Conservation (phyloP, 2,113 vertebrate genomes). For the Eidolon helvum region DNA sequence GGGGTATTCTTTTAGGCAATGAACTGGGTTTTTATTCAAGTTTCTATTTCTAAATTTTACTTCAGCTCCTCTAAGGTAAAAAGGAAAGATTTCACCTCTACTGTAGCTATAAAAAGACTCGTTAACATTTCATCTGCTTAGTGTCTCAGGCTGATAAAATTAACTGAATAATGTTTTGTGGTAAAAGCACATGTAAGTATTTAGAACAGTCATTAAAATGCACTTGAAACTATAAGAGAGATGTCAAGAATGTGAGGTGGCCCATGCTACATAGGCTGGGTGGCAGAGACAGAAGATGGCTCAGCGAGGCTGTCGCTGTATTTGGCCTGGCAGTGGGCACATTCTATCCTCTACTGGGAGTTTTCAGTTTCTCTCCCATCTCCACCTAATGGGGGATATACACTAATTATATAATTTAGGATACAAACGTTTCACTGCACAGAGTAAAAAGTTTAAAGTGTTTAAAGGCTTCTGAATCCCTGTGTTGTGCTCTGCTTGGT, state of each 20-base stretch:
- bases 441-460: not conserved
- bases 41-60: not conserved
- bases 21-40: not conserved
- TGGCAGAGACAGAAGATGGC: not conserved
- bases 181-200: not conserved
- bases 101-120: not conserved
- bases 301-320: not conserved
- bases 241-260: not conserved
- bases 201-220: slow-evolving; percentile 13
- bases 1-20: not conserved
- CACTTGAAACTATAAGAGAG: not conserved
- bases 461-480: not conserved
- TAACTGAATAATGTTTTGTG: not conserved
- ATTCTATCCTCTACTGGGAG: not conserved
- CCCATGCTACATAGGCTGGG: not conserved
- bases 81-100: not conserved
- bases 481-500: not conserved
- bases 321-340: not conserved
- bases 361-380: not conserved
- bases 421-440: not conserved
- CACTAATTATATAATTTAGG: not conserved
- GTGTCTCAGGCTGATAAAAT: not conserved
- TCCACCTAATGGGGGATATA: not conserved
- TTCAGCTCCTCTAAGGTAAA: slow-evolving; percentile 11
- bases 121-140: not conserved